Evolutionary conservation across 2,888 invertebrate species (phyloP), one percentile per base, ranked within the genome.

Genomic region (Microctonus hyperodae): DNA sequence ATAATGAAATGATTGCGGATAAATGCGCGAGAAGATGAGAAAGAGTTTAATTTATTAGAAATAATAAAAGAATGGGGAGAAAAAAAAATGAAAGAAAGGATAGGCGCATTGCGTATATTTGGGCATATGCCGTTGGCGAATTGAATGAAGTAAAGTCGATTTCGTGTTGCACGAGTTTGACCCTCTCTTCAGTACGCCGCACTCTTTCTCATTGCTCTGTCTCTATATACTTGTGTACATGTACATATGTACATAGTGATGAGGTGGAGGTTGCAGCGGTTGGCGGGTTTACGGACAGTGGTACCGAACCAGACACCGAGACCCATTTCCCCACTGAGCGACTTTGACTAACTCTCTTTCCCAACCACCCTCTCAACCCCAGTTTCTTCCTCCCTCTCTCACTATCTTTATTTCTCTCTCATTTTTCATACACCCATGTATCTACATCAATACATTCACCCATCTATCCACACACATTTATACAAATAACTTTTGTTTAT

Each of bases 301-400:
- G 71, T 71, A 61, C 73, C 51, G 76, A 75, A 74, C 77, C 77
- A 79, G 78, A 76, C 76, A 79, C 79, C 70, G 75, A 77, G 75
- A 73, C 74, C 77, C 73, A 73, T 72, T 74, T 74, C 72, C 75
- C 72, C 70, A 69, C 71, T 74, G 71, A 68, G 64, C 69, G 67
- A 69, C 69, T 71, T 72, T 70, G 60, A 20, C 44, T 68, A 65
- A 70, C 66, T 67, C n/a, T 23, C 22, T 44, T 64, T 22, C 48
- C 25, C 11, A 28, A 28, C 35, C 44, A 35, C 44, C 9, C 31
- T 16, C n/a, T 37, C 33, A 28, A 28, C 28, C 7, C 20, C 58
- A 28, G 44, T 44, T 44, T 28, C 23, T 25, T 40, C n/a, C 16
- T 53, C 6, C 25, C 22, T 50, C 53, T 40, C 35, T 28, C 44